These are phyloP conservation scores for Pristionchus maxplancki DNA, from an alignment of 2,888 invertebrate genomes.

Conservation along the genomic window DNA sequence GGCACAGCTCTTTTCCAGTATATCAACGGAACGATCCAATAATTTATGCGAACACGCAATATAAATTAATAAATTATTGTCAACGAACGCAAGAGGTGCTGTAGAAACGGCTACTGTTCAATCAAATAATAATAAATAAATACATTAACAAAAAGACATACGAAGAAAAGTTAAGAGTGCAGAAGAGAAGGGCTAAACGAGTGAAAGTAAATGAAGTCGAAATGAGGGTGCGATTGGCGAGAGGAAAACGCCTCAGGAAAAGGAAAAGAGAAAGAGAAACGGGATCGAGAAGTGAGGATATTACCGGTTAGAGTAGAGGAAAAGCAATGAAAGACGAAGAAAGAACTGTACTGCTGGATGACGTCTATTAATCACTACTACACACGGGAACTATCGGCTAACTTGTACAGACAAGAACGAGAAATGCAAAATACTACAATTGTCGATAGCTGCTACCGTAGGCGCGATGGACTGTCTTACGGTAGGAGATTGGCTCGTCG, in stretches of 20 bases:
- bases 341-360: conserved; percentile 2
- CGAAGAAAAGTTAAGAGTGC: conserved; percentile 6
- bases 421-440: neutral
- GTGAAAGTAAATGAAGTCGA: conserved; percentile 34
- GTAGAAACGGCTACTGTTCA: neutral
- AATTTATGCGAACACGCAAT: neutral
- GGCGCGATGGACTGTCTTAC: conserved; percentile 40
- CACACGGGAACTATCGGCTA: neutral
- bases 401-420: neutral
- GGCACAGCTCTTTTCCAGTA: neutral
- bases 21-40: neutral
- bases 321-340: conserved; percentile 27
- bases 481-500: conserved; percentile 18
- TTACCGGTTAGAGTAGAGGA: conserved; percentile 12
- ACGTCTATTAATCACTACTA: neutral
- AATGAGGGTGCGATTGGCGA: conserved; percentile 3
- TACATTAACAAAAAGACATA: neutral
- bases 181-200: neutral
- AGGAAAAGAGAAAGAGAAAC: conserved; percentile 17
- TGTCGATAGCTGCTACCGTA: conserved; percentile 30
- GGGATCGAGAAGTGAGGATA: conserved; percentile 35
- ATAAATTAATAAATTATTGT: neutral
- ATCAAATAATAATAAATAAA: neutral
- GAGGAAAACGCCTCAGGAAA: conserved; percentile 20
- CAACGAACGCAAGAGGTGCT: neutral